Conservation (phyloP, 2,888 invertebrate genomes). For the Acanthopleura granulata region DNA sequence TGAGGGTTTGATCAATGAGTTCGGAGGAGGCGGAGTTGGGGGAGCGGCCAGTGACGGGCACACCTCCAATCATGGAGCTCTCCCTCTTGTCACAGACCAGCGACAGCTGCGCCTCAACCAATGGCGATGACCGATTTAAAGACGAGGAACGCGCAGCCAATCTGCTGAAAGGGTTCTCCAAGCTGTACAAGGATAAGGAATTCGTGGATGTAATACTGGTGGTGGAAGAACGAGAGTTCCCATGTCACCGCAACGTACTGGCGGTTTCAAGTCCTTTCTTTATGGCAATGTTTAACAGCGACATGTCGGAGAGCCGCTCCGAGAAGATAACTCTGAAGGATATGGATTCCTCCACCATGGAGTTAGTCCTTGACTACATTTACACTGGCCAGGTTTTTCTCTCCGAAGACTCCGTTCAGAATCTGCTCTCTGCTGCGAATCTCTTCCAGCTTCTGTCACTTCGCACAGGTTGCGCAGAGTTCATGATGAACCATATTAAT, state of each 20-base stretch:
- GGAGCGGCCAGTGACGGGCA: conserved; percentile 16
- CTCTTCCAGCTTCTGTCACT: conserved; percentile 63
- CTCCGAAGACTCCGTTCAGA: conserved; percentile 63
- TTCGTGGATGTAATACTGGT: conserved; percentile 62
- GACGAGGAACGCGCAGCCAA: conserved; percentile 55
- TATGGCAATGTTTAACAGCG: conserved; percentile 65
- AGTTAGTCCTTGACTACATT: conserved; percentile 63
- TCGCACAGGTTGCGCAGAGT: conserved; percentile 64
- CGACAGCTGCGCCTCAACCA: conserved; percentile 29
- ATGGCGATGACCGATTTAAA: conserved; percentile 43
- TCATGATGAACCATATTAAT: conserved; percentile 64
- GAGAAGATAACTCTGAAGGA: conserved; percentile 58
- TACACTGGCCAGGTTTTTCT: conserved; percentile 53
- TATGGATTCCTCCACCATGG: conserved; percentile 59
- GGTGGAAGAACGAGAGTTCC: conserved; percentile 55
- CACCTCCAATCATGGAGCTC: conserved; percentile 14
- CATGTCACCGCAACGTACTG: conserved; percentile 64
- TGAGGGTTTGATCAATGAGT: too few species aligned
- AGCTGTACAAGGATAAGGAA: conserved; percentile 58
- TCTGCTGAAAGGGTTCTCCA: conserved; percentile 54
- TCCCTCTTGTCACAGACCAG: conserved; percentile 40
- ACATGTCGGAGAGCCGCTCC: conserved; percentile 59
- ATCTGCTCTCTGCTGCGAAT: conserved; percentile 65
- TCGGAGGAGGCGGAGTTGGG: background rate
- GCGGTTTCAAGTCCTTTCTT: conserved; percentile 66